These are phyloP conservation scores for Bradypus variegatus DNA, from an alignment of 2,797 vertebrate genomes.

Conservation along the genomic window DNA sequence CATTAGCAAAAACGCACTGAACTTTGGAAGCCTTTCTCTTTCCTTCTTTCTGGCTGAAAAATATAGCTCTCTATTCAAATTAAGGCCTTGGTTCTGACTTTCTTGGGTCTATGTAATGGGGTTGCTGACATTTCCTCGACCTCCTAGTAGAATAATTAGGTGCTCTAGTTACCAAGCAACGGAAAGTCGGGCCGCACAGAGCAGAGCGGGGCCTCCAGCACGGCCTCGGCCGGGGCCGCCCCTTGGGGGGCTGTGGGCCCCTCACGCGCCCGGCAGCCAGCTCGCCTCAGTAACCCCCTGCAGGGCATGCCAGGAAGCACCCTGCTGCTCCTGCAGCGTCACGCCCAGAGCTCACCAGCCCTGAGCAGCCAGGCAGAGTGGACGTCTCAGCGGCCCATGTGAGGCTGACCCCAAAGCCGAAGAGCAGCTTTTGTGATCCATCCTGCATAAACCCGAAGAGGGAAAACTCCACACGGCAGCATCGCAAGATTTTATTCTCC, in stretches of 20 bases:
- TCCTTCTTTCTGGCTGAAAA: conserved; percentile 39
- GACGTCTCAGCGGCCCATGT: too few species aligned
- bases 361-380: too few species aligned
- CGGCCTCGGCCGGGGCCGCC: conserved; percentile 2
- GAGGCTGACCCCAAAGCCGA: too few species aligned
- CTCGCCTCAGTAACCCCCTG: background rate
- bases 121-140: conserved; percentile 75
- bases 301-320: accelerated
- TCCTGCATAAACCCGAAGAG: background rate
- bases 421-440: background rate
- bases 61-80: conserved; percentile 50
- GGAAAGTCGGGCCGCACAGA: conserved; percentile 63
- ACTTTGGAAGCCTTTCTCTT: background rate
- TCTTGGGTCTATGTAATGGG: conserved; percentile 48
- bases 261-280: background rate
- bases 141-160: conserved; percentile 75
- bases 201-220: conserved; percentile 54
- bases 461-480: background rate
- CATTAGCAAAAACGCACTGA: background rate
- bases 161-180: conserved; percentile 76
- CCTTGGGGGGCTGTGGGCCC: background rate
- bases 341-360: background rate
- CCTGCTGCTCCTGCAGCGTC: background rate
- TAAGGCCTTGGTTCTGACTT: conserved; percentile 40
- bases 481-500: too few species aligned